A percentile compares a stretch with the other conserved stretches of the same genome.
phyloP scores from a whole-genome alignment of 2,888 invertebrate species.

The Drepanosiphum platanoidis region DNA sequence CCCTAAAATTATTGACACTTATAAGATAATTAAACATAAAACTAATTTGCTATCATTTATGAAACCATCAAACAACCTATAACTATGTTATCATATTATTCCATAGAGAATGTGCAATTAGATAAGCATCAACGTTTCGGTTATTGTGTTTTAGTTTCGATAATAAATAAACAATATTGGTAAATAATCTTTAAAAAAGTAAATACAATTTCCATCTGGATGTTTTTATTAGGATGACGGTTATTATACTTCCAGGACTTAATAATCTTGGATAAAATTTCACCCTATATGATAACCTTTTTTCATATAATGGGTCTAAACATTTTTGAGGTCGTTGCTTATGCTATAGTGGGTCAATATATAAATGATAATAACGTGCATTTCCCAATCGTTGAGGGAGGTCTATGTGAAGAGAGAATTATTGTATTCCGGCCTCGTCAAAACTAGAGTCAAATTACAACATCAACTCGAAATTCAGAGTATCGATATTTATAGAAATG shows the following conservation, averaged over 20 bases:
- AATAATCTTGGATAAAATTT: conserved; percentile 4
- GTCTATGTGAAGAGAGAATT: not conserved
- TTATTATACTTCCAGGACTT: not conserved
- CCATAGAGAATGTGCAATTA: not conserved
- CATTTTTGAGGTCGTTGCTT: not conserved
- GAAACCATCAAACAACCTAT: not conserved
- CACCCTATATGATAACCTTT: conserved; percentile 30
- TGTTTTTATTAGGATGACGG: not conserved
- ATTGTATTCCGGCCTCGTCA: not conserved
- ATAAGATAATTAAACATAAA: not conserved
- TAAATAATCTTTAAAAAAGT: not conserved
- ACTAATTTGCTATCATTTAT: not conserved
- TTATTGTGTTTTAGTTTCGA: conserved; percentile 3
- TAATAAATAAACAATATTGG: conserved; percentile 9
- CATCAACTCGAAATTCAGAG: conserved; percentile 3
- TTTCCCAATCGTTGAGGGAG: conserved; percentile 31
- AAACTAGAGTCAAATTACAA: conserved; percentile 40
- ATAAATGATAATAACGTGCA: conserved; percentile 13
- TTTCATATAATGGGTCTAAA: conserved; percentile 2
- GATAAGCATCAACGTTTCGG: conserved; percentile 11
- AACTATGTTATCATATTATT: not conserved
- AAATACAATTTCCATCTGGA: conserved; percentile 1
- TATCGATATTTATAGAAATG: conserved; percentile 39
- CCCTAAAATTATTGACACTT: not conserved
- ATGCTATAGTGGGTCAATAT: conserved; percentile 1